These are phyloP conservation scores for Pycnonotus jocosus DNA, from an alignment of 2,113 vertebrate genomes.

Conservation along the genomic window DNA sequence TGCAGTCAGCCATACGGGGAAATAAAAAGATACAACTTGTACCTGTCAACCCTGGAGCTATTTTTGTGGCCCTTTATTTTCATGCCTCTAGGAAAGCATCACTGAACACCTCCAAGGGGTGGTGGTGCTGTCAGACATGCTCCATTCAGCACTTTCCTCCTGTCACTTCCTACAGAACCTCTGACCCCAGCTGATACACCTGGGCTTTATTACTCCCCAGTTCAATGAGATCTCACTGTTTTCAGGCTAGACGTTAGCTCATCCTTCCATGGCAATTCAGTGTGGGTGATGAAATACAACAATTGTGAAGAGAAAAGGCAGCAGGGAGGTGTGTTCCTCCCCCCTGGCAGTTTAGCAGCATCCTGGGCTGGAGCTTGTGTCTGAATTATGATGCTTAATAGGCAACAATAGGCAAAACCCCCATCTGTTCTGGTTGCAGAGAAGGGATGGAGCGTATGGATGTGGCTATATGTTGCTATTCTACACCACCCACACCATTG, in stretches of 20 bases:
- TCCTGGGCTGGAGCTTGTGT: neutral
- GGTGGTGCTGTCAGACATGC: neutral
- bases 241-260: neutral
- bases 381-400: neutral
- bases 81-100: neutral
- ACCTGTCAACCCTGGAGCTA: constrained; percentile 7
- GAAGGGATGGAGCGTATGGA: accelerated
- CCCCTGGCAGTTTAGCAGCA: neutral
- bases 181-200: neutral
- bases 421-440: neutral
- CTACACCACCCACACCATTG: too few relatives aligned
- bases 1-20: neutral
- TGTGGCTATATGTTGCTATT: neutral
- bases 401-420: neutral
- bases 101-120: neutral
- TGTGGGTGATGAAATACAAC: neutral
- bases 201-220: neutral
- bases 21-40: constrained; percentile 1
- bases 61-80: neutral
- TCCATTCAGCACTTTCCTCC: neutral
- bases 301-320: neutral
- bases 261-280: neutral
- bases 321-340: neutral
- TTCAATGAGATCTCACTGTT: neutral
- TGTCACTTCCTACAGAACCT: neutral